Evolutionary conservation across 2,797 vertebrate species (phyloP).

Genomic region (Gymnothorax javanicus): DNA sequence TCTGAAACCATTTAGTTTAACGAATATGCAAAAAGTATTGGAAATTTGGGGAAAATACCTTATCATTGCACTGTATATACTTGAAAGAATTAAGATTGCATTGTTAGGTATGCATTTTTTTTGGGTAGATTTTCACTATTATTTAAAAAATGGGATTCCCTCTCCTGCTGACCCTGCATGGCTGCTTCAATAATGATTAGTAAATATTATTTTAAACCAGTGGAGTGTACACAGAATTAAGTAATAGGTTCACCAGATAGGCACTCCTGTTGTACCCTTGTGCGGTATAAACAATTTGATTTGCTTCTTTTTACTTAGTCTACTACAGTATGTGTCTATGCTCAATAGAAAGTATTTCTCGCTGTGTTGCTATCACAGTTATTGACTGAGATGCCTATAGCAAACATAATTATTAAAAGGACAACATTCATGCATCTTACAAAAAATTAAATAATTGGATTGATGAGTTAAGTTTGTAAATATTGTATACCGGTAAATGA

Average conservation of each 20-base stretch:
- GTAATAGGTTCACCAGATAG: slow-evolving; percentile 2
- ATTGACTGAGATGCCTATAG: neutral
- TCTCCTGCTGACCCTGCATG: neutral
- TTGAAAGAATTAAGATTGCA: too few relatives aligned
- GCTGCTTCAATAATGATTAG: slow-evolving; percentile 23
- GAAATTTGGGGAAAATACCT: too few relatives aligned
- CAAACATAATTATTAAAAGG: neutral
- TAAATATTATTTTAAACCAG: neutral
- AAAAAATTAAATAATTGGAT: neutral
- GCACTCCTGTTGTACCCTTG: neutral
- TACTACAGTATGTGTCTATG: neutral
- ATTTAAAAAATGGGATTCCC: neutral
- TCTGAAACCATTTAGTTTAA: too few relatives aligned
- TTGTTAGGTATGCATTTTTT: too few relatives aligned
- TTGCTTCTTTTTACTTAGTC: neutral
- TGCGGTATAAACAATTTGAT: neutral
- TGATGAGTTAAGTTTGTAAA: neutral
- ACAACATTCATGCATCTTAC: neutral
- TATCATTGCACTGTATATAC: too few relatives aligned
- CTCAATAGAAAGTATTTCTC: neutral
- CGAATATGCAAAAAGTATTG: too few relatives aligned
- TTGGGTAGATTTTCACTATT: neutral
- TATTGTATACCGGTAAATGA: slow-evolving; percentile 1
- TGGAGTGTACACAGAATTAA: slow-evolving; percentile 47
- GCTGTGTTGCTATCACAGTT: neutral